Evolutionary conservation across 2,113 vertebrate species (phyloP), one percentile per base, ranked within the genome.

Genomic region (Cavia aperea): DNA sequence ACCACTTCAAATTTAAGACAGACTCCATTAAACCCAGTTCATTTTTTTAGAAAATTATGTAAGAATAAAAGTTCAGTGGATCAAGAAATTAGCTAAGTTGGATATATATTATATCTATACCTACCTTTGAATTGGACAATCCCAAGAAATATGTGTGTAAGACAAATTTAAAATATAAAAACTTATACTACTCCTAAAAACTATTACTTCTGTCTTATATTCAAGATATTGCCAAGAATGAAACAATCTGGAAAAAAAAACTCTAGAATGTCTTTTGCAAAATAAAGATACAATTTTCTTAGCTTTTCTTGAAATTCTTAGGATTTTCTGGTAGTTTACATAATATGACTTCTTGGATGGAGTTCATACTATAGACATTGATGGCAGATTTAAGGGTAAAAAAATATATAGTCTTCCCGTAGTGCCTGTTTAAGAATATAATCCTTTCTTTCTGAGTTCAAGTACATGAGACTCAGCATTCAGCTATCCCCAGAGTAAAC

Each of bases 131-230:
- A n/a, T 46, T 65, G 0, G n/a, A 43, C 36, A 82, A 14, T 63
- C 60, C 85, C 60, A 81, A 94, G 87, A 94, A 94, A 85, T 60
- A 36, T 26, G 31, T 36, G 2, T 56, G 23, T 12, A 91, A 13
- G n/a, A 86, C 39, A 94, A 92, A 86, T 92, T 75, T 79, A 70
- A 84, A 92, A 70, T 79, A 86, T 15, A 21, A 92, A 87, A 66
- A 65, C 51, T 49, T 65, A 56, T 49, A 29, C 39, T 90, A 54
- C 54, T 81, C 29, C 90, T 92, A 87, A 58, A 95, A 89, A 73
- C 51, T 13, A 29, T 8, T 26, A 89, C 33, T 84, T 89, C 29
- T 56, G 36, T 58, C 77, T 89, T 56, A 54, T 84, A 33, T 89
- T 92, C 83, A 56, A 66, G n/a, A 66, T 90, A 54, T 1, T 29